These are phyloP conservation scores for Drosophila serrata DNA, from an alignment of 1,140 invertebrate species.

Conservation along the genomic window DNA sequence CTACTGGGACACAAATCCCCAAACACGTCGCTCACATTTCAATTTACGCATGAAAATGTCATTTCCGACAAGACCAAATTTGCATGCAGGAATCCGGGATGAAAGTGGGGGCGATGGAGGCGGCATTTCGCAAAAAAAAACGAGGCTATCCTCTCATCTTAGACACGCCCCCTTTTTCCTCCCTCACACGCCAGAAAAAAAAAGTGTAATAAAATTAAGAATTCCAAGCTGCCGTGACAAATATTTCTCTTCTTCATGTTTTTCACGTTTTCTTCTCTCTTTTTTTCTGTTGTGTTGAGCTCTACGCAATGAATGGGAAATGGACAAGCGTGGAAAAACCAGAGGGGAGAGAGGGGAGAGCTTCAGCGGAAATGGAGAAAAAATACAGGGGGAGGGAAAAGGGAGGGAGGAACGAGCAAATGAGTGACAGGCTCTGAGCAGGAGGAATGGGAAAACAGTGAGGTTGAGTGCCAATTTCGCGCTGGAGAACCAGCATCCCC, in stretches of 20 bases:
- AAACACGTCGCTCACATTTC: conserved; percentile 84
- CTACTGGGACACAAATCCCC: conserved; percentile 64
- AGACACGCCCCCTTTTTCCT: conserved; percentile 15
- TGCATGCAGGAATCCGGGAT: conserved; percentile 75
- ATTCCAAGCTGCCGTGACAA: conserved; percentile 85
- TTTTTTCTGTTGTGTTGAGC: conserved; percentile 13
- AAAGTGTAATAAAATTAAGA: conserved; percentile 84
- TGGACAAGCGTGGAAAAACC: conserved; percentile 28
- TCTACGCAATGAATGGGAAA: conserved; percentile 60
- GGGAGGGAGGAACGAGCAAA: conserved; percentile 45
- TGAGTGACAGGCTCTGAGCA: conserved; percentile 67
- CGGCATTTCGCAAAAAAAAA: conserved; percentile 20
- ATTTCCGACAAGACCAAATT: conserved; percentile 81
- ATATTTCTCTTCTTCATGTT: conserved; percentile 59
- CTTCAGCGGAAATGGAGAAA: conserved; percentile 19
- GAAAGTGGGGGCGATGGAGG: conserved; percentile 13
- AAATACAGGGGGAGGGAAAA: background rate
- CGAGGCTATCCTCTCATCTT: conserved; percentile 54
- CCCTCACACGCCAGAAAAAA: conserved; percentile 51
- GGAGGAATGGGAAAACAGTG: conserved; percentile 46
- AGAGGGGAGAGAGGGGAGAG: background rate
- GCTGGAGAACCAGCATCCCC: conserved; percentile 56
- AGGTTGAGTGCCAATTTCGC: conserved; percentile 79
- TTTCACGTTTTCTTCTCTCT: conserved; percentile 11
- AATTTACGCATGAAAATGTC: conserved; percentile 85